Evolutionary conservation across 2,888 invertebrate species (phyloP).

Genomic region (Caenorhabditis macrosperma): DNA sequence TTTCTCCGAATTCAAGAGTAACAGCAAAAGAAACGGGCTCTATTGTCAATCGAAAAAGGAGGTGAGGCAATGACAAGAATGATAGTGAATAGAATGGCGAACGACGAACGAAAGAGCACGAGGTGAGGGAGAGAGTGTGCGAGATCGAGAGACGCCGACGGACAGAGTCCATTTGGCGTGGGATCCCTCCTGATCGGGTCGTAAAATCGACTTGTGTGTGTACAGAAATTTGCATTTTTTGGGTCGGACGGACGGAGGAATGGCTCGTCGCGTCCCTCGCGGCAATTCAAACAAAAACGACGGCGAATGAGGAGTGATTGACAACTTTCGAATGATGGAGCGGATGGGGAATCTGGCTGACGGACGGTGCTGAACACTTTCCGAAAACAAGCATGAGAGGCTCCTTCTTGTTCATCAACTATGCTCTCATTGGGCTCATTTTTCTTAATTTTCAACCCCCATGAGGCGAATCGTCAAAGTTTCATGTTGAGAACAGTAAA

Average conservation of each 20-base stretch:
- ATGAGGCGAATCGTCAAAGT: no score
- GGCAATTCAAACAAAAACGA: no score
- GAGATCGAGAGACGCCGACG: constrained; percentile 14
- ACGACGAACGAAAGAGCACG: neutral
- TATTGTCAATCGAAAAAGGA: neutral
- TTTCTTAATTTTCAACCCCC: no score
- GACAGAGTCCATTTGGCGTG: constrained; percentile 16
- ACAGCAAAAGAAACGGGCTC: neutral
- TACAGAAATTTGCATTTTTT: constrained; percentile 29
- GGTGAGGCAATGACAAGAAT: constrained; percentile 12
- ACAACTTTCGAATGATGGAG: neutral
- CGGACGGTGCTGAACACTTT: neutral
- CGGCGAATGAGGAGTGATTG: neutral
- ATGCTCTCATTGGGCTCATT: no score
- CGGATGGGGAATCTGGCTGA: neutral
- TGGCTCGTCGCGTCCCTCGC: no score
- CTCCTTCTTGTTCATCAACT: no score
- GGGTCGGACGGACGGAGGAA: neutral
- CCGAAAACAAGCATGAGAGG: no score
- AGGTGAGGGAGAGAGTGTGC: neutral
- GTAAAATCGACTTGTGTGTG: no score
- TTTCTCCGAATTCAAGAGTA: constrained; percentile 2
- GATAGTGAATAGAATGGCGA: neutral
- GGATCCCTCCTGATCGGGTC: constrained; percentile 10
- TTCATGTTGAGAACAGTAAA: no score